These are phyloP conservation scores for Brachypteracias leptosomus DNA, from an alignment of 2,113 vertebrate species.

Conservation along the genomic window DNA sequence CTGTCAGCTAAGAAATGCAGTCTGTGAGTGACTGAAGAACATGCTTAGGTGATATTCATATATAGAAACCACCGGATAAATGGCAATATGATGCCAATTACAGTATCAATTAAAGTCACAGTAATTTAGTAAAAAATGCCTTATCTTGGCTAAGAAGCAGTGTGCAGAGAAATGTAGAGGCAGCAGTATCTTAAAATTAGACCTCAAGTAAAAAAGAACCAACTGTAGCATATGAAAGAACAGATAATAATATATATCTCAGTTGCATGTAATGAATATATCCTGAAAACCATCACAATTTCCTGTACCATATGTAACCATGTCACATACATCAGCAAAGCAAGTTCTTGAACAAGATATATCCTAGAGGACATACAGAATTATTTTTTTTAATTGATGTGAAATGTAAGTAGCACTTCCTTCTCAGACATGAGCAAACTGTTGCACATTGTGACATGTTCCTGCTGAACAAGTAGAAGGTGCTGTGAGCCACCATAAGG, in stretches of 20 bases:
- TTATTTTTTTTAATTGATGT: not conserved
- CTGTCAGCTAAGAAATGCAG: not conserved
- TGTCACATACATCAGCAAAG: not conserved
- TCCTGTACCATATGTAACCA: not conserved
- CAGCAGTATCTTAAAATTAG: slow-evolving; percentile 5
- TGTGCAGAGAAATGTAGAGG: not conserved
- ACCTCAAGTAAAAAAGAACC: not conserved
- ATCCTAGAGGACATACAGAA: not conserved
- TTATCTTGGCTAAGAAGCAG: not conserved
- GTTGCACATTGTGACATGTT: not conserved
- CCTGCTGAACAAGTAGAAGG: not conserved
- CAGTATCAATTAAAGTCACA: not conserved
- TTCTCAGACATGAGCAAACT: not conserved
- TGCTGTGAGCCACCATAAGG: not conserved
- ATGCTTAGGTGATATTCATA: not conserved
- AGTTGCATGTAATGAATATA: not conserved
- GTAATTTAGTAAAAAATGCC: not conserved
- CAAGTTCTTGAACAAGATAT: not conserved
- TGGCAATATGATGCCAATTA: slow-evolving; percentile 1
- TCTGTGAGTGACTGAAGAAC: not conserved
- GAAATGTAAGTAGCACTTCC: not conserved
- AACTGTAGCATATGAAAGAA: not conserved
- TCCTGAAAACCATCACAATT: not conserved
- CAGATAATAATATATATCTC: not conserved
- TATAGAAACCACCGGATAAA: not conserved